Percentiles rank a stretch among this genome's conserved stretches.
phyloP scores from a whole-genome alignment of 2,888 invertebrate species.

The Clusia tigrina region DNA sequence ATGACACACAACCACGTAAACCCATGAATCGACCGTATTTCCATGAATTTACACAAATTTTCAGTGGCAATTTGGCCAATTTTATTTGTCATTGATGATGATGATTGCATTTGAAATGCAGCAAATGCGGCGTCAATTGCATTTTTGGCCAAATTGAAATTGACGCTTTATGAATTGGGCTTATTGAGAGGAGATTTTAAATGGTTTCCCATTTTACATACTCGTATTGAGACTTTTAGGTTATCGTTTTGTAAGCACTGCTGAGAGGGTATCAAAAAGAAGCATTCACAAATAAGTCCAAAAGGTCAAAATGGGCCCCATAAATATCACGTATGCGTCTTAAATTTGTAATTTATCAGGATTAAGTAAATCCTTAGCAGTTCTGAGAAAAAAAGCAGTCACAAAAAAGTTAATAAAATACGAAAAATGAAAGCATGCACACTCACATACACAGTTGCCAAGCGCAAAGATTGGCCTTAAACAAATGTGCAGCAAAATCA shows the following conservation, averaged over 20 bases:
- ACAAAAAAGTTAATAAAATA: too few relatives aligned
- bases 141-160: not conserved
- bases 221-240: too few relatives aligned
- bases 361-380: not conserved
- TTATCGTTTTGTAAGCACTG: too few relatives aligned
- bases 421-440: not conserved
- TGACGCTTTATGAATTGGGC: not conserved
- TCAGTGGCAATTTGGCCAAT: too few relatives aligned
- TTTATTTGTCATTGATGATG: not conserved
- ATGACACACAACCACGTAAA: too few relatives aligned
- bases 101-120: constrained; percentile 2
- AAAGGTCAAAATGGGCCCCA: not conserved
- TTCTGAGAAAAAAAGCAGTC: too few relatives aligned
- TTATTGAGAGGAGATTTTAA: too few relatives aligned
- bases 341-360: constrained; percentile 8
- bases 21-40: too few relatives aligned
- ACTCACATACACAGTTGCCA: not conserved
- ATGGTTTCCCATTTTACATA: too few relatives aligned
- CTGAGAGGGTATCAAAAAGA: not conserved
- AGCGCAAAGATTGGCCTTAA: too few relatives aligned
- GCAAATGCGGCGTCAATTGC: not conserved
- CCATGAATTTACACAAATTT: too few relatives aligned
- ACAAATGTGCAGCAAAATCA: too few relatives aligned
- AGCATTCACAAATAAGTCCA: not conserved
- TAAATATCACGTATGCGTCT: not conserved